These are phyloP conservation scores for Cossypha niveicapilla DNA, from an alignment of 2,797 vertebrate species.

Conservation along the genomic window DNA sequence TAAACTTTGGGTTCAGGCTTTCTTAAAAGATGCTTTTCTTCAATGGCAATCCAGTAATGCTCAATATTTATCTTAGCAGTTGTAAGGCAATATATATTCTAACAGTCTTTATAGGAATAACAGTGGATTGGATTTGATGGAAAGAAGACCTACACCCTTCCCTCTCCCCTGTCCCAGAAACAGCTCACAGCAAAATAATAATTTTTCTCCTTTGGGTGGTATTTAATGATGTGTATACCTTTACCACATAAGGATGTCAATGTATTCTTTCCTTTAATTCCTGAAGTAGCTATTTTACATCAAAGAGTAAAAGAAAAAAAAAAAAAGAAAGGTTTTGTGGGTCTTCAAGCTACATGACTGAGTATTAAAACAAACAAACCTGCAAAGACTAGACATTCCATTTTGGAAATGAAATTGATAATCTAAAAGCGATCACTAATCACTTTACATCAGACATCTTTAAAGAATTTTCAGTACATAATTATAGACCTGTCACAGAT, in stretches of 20 bases:
- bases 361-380: background rate
- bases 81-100: background rate
- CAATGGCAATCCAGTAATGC: background rate
- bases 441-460: background rate
- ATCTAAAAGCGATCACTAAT: background rate
- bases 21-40: background rate
- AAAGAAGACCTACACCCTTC: background rate
- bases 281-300: background rate
- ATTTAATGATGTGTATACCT: background rate
- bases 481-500: background rate
- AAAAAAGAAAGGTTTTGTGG: background rate
- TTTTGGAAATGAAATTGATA: background rate
- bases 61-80: background rate
- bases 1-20: background rate
- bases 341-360: background rate
- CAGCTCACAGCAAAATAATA: background rate
- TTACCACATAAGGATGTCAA: background rate
- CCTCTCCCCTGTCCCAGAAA: background rate
- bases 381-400: background rate
- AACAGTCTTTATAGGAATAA: background rate
- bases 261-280: background rate
- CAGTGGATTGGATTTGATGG: background rate
- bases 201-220: background rate
- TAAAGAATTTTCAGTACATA: background rate
- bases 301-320: background rate